Evolutionary conservation across 2,797 vertebrate species (phyloP).

Genomic region (Enteromius trimaculatus): DNA sequence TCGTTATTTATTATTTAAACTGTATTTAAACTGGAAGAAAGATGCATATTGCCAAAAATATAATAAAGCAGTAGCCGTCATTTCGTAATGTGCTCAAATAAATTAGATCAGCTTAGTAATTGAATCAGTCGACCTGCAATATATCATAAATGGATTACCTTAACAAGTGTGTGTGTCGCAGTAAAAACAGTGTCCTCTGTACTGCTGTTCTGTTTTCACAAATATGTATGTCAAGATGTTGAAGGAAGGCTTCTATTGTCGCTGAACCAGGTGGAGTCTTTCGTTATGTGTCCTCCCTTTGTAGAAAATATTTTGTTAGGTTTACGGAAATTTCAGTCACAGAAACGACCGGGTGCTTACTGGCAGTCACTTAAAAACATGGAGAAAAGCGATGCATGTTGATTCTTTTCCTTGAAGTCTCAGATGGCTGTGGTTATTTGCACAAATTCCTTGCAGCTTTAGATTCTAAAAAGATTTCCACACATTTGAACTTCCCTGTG

Average conservation of each 20-base stretch:
- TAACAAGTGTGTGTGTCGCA: neutral
- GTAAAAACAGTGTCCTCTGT: slow-evolving; percentile 1
- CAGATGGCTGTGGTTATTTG: neutral
- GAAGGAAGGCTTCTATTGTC: neutral
- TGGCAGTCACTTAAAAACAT: neutral
- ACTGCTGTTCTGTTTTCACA: neutral
- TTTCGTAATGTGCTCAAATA: neutral
- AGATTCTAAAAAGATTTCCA: neutral
- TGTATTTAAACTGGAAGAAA: neutral
- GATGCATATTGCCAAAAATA: neutral
- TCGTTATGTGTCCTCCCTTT: neutral
- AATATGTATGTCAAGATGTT: slow-evolving; percentile 7
- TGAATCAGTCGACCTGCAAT: neutral
- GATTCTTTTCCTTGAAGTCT: neutral
- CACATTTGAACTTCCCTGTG: neutral
- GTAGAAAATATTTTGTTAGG: neutral
- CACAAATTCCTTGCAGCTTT: too few relatives aligned
- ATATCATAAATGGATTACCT: slow-evolving; percentile 32
- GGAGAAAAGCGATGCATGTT: neutral
- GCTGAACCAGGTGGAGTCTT: slow-evolving; percentile 24
- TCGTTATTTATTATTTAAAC: too few relatives aligned
- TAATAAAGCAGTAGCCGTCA: neutral
- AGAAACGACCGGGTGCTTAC: neutral
- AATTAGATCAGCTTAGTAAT: neutral
- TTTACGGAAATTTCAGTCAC: neutral